Evolutionary conservation across 2,888 invertebrate species (phyloP).

Genomic region (Ochropacha duplaris): DNA sequence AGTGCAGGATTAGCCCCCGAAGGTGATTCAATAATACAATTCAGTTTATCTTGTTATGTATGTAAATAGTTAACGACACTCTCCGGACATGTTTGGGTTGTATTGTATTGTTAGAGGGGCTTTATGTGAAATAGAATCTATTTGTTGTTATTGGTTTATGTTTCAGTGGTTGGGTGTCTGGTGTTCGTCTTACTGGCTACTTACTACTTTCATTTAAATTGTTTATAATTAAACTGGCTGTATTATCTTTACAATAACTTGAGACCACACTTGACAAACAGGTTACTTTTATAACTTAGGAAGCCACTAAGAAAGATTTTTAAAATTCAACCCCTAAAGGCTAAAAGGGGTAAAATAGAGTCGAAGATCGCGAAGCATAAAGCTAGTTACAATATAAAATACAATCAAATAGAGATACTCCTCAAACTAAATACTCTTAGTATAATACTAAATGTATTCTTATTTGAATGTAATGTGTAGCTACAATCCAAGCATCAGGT

Average conservation of each 20-base stretch:
- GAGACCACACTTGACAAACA: too few relatives aligned
- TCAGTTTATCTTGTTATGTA: background rate
- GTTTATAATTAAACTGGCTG: too few relatives aligned
- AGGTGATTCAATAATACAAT: background rate
- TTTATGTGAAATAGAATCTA: background rate
- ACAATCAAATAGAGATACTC: background rate
- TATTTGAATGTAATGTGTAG: background rate
- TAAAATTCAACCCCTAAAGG: too few relatives aligned
- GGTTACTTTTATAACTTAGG: too few relatives aligned
- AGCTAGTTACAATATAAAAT: too few relatives aligned
- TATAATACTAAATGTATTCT: background rate
- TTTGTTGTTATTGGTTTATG: background rate
- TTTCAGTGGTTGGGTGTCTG: background rate
- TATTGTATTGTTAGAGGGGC: background rate
- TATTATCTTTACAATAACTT: too few relatives aligned
- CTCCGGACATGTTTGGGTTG: background rate
- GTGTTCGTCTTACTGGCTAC: too few relatives aligned
- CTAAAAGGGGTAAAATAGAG: too few relatives aligned
- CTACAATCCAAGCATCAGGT: background rate
- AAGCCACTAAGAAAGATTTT: too few relatives aligned
- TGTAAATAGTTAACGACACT: background rate
- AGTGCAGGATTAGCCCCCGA: background rate
- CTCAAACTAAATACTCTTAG: background rate
- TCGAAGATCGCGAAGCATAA: too few relatives aligned
- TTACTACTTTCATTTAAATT: too few relatives aligned